phyloP scores from a whole-genome alignment of 1,140 invertebrate genomes.

The Zaprionus gabonicus region DNA sequence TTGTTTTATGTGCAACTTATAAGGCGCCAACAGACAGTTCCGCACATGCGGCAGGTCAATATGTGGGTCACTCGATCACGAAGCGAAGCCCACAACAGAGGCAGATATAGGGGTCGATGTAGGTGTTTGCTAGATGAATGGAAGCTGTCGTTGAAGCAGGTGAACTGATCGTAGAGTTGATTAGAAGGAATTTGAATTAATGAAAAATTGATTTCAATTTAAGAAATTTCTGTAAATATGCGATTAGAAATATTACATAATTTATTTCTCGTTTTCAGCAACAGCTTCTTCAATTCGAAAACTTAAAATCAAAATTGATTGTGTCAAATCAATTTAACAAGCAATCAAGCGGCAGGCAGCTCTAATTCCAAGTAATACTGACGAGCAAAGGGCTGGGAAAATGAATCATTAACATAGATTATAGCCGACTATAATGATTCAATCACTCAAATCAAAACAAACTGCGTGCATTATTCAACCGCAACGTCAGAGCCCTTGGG shows the following conservation, averaged over 20 bases:
- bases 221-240: background rate
- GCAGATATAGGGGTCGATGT: background rate
- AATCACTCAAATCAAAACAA: background rate
- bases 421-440: background rate
- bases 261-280: background rate
- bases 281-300: background rate
- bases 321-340: background rate
- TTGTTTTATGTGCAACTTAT: slow-evolving; percentile 58
- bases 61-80: slow-evolving; percentile 51
- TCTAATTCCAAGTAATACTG: background rate
- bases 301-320: background rate
- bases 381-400: background rate
- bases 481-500: background rate
- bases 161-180: background rate
- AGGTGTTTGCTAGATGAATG: background rate
- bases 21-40: slow-evolving; percentile 67
- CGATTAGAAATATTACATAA: background rate
- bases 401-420: background rate
- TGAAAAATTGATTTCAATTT: background rate
- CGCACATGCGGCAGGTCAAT: slow-evolving; percentile 41
- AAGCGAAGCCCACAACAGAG: background rate
- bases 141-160: background rate
- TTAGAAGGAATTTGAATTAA: no score
- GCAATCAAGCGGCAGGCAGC: background rate
- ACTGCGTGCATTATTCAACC: slow-evolving; percentile 18